phyloP scores from a whole-genome alignment of 2,113 vertebrate species.

The Rhinoderma darwinii region DNA sequence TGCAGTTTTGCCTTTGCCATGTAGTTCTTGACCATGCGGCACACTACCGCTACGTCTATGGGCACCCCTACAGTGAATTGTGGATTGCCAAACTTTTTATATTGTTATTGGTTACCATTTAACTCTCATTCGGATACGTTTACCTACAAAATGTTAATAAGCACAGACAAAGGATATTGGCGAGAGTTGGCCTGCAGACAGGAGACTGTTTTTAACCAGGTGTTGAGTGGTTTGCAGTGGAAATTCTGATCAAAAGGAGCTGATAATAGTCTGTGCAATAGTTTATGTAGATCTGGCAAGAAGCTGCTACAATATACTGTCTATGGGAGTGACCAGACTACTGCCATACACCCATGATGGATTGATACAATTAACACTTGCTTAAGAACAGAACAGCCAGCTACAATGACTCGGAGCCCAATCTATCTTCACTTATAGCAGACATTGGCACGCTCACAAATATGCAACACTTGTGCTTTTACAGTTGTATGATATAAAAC shows the following conservation, averaged over 20 bases:
- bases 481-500: slow-evolving; percentile 42
- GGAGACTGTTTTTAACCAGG: neutral
- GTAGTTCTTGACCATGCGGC: too few species aligned
- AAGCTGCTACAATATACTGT: neutral
- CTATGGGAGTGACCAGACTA: slow-evolving; percentile 21
- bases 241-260: slow-evolving; percentile 16
- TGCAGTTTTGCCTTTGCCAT: too few species aligned
- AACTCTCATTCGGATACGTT: neutral
- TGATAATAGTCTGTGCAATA: neutral
- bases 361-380: slow-evolving; percentile 47
- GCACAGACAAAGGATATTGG: neutral
- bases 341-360: slow-evolving; percentile 39
- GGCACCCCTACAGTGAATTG: too few species aligned
- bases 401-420: slow-evolving; percentile 20
- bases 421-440: slow-evolving; percentile 32
- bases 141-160: neutral
- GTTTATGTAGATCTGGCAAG: neutral
- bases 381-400: slow-evolving; percentile 28
- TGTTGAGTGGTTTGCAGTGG: slow-evolving; percentile 16
- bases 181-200: neutral
- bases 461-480: slow-evolving; percentile 41
- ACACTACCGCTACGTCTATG: too few species aligned
- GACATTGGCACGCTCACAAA: slow-evolving; percentile 20
- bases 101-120: too few species aligned
- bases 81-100: too few species aligned